Evolutionary conservation across 2,888 invertebrate genomes (phyloP).

Genomic region (Venusia cambrica): DNA sequence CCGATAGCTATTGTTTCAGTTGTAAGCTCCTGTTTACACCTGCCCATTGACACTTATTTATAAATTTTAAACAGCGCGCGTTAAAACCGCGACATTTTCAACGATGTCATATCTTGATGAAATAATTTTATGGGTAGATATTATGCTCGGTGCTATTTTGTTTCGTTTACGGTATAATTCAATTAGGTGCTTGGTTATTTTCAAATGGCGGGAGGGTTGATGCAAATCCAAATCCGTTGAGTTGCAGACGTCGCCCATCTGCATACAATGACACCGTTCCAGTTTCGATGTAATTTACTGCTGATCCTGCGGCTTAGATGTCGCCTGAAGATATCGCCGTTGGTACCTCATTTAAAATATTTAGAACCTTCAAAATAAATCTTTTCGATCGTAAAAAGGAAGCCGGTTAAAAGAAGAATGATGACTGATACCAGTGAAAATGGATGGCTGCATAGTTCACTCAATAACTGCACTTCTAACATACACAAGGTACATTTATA

Average conservation of each 20-base stretch:
- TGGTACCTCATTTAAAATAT: conserved; percentile 61
- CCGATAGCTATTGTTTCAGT: conserved; percentile 69
- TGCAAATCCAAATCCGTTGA: conserved; percentile 69
- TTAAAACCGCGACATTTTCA: conserved; percentile 29
- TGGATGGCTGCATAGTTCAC: no score
- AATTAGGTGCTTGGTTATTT: conserved; percentile 53
- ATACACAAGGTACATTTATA: no score
- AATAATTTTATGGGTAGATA: conserved; percentile 16
- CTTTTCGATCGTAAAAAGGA: no score
- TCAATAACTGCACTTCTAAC: no score
- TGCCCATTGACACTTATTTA: conserved; percentile 33
- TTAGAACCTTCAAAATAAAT: conserved; percentile 19
- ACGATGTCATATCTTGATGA: conserved; percentile 22
- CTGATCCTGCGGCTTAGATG: conserved; percentile 63
- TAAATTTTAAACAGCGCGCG: conserved; percentile 28
- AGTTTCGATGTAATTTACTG: conserved; percentile 72
- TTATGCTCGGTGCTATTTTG: conserved; percentile 13
- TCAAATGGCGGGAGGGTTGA: conserved; percentile 64
- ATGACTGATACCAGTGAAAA: no score
- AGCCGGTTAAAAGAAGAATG: no score
- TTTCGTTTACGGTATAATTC: conserved; percentile 34
- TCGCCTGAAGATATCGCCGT: conserved; percentile 65
- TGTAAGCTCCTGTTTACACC: conserved; percentile 33
- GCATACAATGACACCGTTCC: conserved; percentile 76
- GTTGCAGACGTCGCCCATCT: conserved; percentile 57